Evolutionary conservation across 2,888 invertebrate species (phyloP).

Genomic region (Archips crataeganus): DNA sequence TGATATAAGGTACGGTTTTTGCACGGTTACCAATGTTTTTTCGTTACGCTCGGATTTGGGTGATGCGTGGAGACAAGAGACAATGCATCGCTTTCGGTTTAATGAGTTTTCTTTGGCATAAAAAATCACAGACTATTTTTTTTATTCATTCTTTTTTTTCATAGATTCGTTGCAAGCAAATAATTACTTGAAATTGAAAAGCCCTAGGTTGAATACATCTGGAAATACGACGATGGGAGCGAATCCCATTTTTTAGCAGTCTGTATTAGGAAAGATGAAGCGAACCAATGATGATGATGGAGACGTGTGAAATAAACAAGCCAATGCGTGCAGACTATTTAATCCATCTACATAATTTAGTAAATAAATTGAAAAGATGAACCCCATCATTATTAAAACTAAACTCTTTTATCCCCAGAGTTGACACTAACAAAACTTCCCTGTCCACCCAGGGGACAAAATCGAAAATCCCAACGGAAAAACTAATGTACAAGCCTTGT

Average conservation of each 20-base stretch:
- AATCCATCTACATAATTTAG: no score
- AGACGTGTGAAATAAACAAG: no score
- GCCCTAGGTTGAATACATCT: no score
- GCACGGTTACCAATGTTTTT: constrained; percentile 38
- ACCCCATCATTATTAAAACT: neutral
- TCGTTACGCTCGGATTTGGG: constrained; percentile 51
- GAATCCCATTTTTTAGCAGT: no score
- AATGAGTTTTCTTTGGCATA: constrained; percentile 4
- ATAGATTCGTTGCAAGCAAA: no score
- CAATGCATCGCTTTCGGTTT: constrained; percentile 5
- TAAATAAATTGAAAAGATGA: neutral
- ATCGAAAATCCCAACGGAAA: constrained; percentile 53
- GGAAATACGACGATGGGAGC: no score
- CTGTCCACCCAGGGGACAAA: constrained; percentile 6
- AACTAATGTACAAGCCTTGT: constrained; percentile 64
- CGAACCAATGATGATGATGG: no score
- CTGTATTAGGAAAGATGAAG: no score
- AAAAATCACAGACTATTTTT: neutral
- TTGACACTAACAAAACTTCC: neutral
- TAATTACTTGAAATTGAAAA: no score
- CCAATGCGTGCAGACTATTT: no score
- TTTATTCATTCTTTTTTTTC: neutral
- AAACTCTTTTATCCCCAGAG: neutral
- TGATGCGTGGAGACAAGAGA: constrained; percentile 12
- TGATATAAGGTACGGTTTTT: constrained; percentile 75